Conservation (phyloP, 2,888 invertebrate species). For the Pyrgus malvae region DNA sequence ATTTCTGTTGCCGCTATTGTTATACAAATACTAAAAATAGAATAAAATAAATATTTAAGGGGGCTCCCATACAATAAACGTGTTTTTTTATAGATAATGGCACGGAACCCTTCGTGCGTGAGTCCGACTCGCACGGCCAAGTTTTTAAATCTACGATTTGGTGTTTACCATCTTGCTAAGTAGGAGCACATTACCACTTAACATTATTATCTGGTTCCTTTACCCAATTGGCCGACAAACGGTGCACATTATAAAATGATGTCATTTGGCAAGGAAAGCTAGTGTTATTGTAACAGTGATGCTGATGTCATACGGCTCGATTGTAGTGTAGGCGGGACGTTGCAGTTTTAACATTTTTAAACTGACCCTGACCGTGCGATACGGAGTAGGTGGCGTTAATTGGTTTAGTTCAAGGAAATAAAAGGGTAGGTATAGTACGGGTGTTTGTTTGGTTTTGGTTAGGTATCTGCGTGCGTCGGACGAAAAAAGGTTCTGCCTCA, state of each 20-base stretch:
- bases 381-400: conserved; percentile 5
- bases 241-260: conserved; percentile 45
- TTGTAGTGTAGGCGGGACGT: conserved; percentile 37
- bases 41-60: too few relatives aligned
- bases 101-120: too few relatives aligned
- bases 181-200: background rate
- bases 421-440: background rate
- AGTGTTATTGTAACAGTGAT: conserved; percentile 39
- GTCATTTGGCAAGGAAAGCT: conserved; percentile 64
- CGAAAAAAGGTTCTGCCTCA: too few relatives aligned
- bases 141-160: too few relatives aligned
- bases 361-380: conserved; percentile 9
- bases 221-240: conserved; percentile 16
- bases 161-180: too few relatives aligned
- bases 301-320: conserved; percentile 45
- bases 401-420: background rate
- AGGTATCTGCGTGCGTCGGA: too few relatives aligned
- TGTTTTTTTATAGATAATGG: too few relatives aligned
- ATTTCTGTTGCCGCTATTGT: too few relatives aligned
- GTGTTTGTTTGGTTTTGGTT: background rate
- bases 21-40: too few relatives aligned
- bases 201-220: background rate
- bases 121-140: too few relatives aligned
- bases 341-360: conserved; percentile 22
- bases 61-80: too few relatives aligned